Evolutionary conservation across 2,797 vertebrate species (phyloP).

Genomic region (Jordanella pulchra): DNA sequence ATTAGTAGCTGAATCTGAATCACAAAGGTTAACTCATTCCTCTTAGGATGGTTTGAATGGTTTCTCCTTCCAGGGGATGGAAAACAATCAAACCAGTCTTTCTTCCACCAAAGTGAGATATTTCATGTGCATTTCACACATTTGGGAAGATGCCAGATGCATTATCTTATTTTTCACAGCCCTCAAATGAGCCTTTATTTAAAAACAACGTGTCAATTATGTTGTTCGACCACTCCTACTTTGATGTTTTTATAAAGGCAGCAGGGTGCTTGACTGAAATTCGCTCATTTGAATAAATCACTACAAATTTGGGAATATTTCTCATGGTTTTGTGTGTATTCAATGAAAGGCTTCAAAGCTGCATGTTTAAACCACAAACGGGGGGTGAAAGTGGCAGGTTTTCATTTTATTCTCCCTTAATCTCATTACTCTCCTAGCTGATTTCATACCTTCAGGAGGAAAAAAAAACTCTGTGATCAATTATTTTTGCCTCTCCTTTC

Average conservation of each 20-base stretch:
- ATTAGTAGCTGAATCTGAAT: constrained; percentile 12
- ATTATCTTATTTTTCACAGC: constrained; percentile 50
- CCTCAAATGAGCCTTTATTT: constrained; percentile 63
- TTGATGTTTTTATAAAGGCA: constrained; percentile 74
- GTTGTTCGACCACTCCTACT: constrained; percentile 60
- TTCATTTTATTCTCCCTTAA: constrained; percentile 75
- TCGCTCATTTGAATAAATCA: constrained; percentile 72
- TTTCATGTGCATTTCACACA: constrained; percentile 57
- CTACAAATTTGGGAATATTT: constrained; percentile 78
- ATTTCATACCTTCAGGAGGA: constrained; percentile 81
- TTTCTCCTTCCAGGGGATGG: constrained; percentile 43
- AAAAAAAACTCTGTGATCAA: constrained; percentile 70
- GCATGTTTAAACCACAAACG: constrained; percentile 66
- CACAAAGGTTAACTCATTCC: constrained; percentile 42
- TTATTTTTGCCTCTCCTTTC: constrained; percentile 84
- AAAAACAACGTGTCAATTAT: constrained; percentile 55
- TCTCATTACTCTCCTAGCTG: constrained; percentile 79
- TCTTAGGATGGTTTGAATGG: constrained; percentile 33
- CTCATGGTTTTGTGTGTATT: constrained; percentile 63
- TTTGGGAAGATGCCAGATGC: constrained; percentile 49
- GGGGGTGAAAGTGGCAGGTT: constrained; percentile 60
- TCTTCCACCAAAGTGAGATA: constrained; percentile 50
- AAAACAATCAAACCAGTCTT: constrained; percentile 64
- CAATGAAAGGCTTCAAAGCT: constrained; percentile 63
- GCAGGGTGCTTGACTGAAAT: constrained; percentile 66